phyloP scores from a whole-genome alignment of 2,797 vertebrate species.

The Phoebastria nigripes region DNA sequence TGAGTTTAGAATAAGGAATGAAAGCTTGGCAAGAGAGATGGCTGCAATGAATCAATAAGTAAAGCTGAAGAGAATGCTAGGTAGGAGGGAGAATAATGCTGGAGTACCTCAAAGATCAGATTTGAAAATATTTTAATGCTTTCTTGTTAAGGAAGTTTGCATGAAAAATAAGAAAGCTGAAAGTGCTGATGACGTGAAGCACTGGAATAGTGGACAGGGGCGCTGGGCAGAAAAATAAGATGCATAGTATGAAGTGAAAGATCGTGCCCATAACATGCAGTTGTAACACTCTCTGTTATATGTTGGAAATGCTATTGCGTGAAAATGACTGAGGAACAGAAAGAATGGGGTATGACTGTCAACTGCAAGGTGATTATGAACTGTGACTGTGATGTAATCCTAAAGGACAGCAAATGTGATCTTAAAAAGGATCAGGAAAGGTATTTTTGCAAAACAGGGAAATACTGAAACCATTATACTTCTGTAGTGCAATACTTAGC shows the following conservation, averaged over 20 bases:
- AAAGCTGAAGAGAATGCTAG: not conserved
- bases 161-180: not conserved
- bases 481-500: not conserved
- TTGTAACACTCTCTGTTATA: not conserved
- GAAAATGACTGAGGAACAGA: not conserved
- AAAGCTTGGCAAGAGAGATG: not conserved
- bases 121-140: not conserved
- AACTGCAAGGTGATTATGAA: not conserved
- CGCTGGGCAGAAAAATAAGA: not conserved
- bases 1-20: not conserved
- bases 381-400: not conserved
- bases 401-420: not conserved
- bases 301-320: not conserved
- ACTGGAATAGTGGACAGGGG: not conserved
- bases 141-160: not conserved
- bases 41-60: not conserved
- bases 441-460: not conserved
- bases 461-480: not conserved
- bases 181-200: not conserved
- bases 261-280: not conserved
- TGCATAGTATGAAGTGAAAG: not conserved
- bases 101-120: not conserved
- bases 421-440: not conserved
- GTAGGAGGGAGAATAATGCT: not conserved
- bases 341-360: not conserved